Percentiles rank a stretch among this genome's conserved stretches.
phyloP scores from a whole-genome alignment of 2,888 invertebrate genomes.

The Erpobdella octoculata region DNA sequence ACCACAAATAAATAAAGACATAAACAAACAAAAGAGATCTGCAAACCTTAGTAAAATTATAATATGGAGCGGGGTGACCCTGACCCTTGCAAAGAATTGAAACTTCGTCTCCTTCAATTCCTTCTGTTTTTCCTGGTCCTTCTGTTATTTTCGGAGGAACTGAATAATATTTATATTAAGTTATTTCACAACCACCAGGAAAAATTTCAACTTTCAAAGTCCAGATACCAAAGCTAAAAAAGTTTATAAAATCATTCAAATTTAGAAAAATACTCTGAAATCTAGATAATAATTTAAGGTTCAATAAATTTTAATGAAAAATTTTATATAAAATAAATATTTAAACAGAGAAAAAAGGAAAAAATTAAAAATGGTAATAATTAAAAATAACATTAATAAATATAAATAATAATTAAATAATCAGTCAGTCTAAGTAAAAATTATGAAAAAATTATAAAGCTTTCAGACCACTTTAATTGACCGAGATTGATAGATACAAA shows the following conservation, averaged over 20 bases:
- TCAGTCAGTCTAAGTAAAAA: no score
- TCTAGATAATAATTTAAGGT: neutral
- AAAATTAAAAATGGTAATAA: neutral
- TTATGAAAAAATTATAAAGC: no score
- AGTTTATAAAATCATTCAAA: no score
- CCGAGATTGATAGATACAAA: no score
- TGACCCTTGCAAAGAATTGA: constrained; percentile 30
- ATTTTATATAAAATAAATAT: neutral
- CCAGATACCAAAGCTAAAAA: neutral
- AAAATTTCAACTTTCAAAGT: neutral
- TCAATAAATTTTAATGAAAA: neutral
- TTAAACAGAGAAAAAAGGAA: no score
- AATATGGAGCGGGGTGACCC: constrained; percentile 34
- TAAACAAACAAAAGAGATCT: no score
- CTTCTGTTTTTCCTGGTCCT: constrained; percentile 20
- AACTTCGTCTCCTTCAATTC: constrained; percentile 33
- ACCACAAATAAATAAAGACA: no score
- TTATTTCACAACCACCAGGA: no score
- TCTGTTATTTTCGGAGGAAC: constrained; percentile 35
- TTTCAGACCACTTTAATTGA: no score
- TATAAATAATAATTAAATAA: neutral
- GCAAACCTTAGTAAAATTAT: constrained; percentile 34
- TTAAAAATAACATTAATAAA: neutral
- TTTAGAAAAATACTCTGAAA: no score
- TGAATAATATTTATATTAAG: no score